Base-by-base conservation (phyloP, 2,888 invertebrate species). In the Hybos culiciformis region DNA sequence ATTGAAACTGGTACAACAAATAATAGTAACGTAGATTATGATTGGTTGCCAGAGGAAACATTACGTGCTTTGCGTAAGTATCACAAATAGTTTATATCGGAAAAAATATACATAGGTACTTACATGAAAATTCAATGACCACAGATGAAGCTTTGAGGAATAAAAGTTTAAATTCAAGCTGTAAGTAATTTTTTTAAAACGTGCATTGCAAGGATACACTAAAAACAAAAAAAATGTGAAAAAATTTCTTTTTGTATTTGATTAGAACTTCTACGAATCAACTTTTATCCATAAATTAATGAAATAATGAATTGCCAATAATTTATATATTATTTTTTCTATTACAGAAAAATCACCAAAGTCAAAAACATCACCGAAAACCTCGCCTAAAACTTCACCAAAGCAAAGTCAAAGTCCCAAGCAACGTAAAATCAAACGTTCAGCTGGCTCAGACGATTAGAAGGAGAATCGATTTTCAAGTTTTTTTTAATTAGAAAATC, bases 11-110 rank as follows among this genome's bases (percentile, higher is more conserved):
- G 96, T 49, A 96, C 96, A 1, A 77, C 78, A 47, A 85, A 81
- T 57, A 82, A 80, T 46, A 79, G 83, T 56, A 90, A 92, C 66
- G 91, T 99, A 4, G 97, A 98, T 68, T 96, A 90, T 60, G 96
- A 98, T 56, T 98, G 98, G 98, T 73, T 98, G 59, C 97, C 98
- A 32, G 83, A 84, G 59, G 88, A 92, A 67, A 84, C 86, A 49
- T 73, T 90, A 41, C 80, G 83, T 54, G 78, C 77, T 62, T 71
- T 87, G 53, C 87, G 88, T 90, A 72, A 78, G 86, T 75, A 39
- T 46, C 5, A 19, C 12, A 5, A 12, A 34, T 33, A 23, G n/a
- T n/a, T n/a, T n/a, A n/a, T n/a, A n/a, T n/a, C n/a, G n/a, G n/a
- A n/a, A n/a, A n/a, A n/a, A n/a, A n/a, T n/a, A n/a, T n/a, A n/a